Evolutionary conservation across 2,888 invertebrate species (phyloP).

Genomic region (Pelosia muscerda): DNA sequence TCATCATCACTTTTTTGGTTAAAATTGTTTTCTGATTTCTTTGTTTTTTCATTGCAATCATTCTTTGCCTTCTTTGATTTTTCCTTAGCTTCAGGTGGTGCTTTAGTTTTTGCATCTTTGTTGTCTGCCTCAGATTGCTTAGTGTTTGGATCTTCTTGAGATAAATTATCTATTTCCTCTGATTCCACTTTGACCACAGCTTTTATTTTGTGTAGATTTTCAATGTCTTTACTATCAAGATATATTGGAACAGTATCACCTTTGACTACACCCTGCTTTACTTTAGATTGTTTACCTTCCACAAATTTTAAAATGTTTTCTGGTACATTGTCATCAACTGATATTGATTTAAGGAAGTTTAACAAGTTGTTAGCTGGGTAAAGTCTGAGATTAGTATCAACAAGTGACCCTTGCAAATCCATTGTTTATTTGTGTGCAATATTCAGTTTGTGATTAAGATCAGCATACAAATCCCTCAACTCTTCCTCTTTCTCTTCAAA

Average conservation of each 20-base stretch:
- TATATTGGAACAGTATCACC: slow-evolving; percentile 51
- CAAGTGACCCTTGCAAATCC: slow-evolving; percentile 87
- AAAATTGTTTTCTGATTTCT: slow-evolving; percentile 28
- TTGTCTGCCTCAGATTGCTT: slow-evolving; percentile 23
- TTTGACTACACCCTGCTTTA: slow-evolving; percentile 38
- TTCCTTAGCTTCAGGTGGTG: slow-evolving; percentile 16
- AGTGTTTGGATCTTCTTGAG: slow-evolving; percentile 17
- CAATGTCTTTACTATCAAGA: slow-evolving; percentile 63
- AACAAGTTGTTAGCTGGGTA: slow-evolving; percentile 87
- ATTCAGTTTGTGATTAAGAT: slow-evolving; percentile 91
- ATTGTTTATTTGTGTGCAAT: slow-evolving; percentile 82
- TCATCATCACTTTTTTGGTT: slow-evolving; percentile 26
- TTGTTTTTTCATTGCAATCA: slow-evolving; percentile 28
- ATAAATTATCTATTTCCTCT: slow-evolving; percentile 25
- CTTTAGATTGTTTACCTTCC: slow-evolving; percentile 51
- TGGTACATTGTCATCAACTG: slow-evolving; percentile 82
- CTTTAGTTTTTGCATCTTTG: background rate
- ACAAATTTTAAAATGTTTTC: slow-evolving; percentile 78
- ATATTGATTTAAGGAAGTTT: slow-evolving; percentile 83
- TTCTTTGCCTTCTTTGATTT: slow-evolving; percentile 20
- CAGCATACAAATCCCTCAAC: slow-evolving; percentile 90
- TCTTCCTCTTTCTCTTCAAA: slow-evolving; percentile 93
- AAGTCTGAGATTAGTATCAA: slow-evolving; percentile 88
- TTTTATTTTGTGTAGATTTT: slow-evolving; percentile 66
- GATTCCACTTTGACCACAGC: slow-evolving; percentile 39